Evolutionary conservation across 2,797 vertebrate genomes (phyloP), one percentile per base, ranked within the genome.

Genomic region (Pseudochaenichthys georgianus): DNA sequence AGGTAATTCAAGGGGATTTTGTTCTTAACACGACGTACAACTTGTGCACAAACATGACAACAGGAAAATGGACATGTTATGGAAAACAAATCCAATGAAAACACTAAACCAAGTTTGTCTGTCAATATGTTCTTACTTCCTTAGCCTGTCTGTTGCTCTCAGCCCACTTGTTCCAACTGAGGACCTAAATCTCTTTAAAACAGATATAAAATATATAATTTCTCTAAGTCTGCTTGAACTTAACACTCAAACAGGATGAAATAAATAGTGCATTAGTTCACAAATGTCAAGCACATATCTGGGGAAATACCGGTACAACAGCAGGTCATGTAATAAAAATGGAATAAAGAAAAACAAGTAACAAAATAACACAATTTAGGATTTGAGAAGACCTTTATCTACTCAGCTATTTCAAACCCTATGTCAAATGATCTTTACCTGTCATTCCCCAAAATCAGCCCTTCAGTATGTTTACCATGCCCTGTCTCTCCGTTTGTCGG

Each of bases 1-100:
- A 11, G n/a, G 43, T 42, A 60, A 61, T 64, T 46, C 9, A 38
- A 38, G 34, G 45, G 21, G 52, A 64, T 58, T 51, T 68, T 19
- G 41, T 28, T 28, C 52, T 28, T 21, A 51, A 9, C 11, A 43
- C 52, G 9, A 43, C 0, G 13, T 5, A 19, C 12, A 42, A 46
- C 10, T 2, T 55, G 23, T 13, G 43, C 47, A 34, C 7, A 45
- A 47, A 15, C 28, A 47, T 15, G 12, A 52, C 13, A 61, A 23
- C 9, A 58, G 38, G 41, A 13, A 21, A 46, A 16, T 9, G 41
- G 3, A 13, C 3, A 17, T 2, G 13, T 31, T 41, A 42, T 9
- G 23, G 8, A 23, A 13, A 70, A 28, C 3, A 28, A 51, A 51
- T 45, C 41, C 3, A 43, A 61, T 4, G 13, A 16, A 53, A 53